phyloP scores from a whole-genome alignment of 2,888 invertebrate species.

The Spisula solida region DNA sequence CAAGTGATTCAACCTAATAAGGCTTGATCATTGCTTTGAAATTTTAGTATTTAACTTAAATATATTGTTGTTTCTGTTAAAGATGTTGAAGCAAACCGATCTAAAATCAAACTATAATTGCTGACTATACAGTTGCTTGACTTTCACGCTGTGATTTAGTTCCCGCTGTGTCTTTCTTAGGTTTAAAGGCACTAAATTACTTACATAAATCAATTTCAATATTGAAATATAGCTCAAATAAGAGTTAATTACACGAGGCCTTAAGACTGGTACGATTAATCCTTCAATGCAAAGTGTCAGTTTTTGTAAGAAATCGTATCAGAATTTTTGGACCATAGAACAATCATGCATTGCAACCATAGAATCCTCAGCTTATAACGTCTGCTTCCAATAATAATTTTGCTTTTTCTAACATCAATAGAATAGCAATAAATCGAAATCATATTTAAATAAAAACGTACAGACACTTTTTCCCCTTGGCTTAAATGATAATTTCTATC shows the following conservation, averaged over 20 bases:
- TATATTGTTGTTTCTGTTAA: not conserved
- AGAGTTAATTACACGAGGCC: not conserved
- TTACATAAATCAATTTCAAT: conserved; percentile 6
- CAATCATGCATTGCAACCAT: not conserved
- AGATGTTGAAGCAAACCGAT: not conserved
- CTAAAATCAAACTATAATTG: not conserved
- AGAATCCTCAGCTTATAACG: not conserved
- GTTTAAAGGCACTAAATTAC: conserved; percentile 14
- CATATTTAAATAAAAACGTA: no score
- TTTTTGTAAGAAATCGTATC: not conserved
- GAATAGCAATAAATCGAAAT: not conserved
- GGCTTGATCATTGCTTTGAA: not conserved
- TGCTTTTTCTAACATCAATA: not conserved
- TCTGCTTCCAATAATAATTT: not conserved
- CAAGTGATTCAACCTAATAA: not conserved
- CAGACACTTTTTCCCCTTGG: no score
- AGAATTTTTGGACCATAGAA: not conserved
- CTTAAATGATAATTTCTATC: no score
- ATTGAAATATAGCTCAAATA: not conserved
- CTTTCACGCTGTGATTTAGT: not conserved
- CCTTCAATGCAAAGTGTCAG: not conserved
- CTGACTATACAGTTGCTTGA: not conserved
- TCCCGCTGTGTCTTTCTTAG: not conserved
- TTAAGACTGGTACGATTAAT: not conserved
- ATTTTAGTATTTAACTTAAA: not conserved